A percentile compares a stretch with the other conserved stretches of the same genome.
Evolutionary conservation across 2,113 vertebrate species (phyloP).

Genomic region (Mixornis gularis): DNA sequence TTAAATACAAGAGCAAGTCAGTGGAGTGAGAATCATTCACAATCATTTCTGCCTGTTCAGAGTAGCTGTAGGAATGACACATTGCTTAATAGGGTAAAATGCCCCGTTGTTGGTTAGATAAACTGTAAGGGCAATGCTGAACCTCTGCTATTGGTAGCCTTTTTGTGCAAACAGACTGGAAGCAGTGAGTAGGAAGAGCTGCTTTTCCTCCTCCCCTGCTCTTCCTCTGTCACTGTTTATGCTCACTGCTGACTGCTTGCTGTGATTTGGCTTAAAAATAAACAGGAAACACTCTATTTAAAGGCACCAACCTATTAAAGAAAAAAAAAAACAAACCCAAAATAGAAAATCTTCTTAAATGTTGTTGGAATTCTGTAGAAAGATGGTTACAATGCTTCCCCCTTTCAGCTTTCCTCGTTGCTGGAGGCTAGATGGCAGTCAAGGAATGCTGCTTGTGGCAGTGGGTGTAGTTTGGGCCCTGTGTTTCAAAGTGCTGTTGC

Average conservation of each 20-base stretch:
- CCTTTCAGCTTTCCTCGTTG: neutral
- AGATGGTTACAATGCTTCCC: neutral
- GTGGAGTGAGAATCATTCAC: neutral
- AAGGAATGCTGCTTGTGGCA: neutral
- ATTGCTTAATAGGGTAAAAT: neutral
- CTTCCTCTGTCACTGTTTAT: neutral
- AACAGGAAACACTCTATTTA: neutral
- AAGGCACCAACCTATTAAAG: neutral
- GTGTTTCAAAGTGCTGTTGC: neutral
- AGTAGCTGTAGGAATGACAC: neutral
- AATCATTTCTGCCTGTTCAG: neutral
- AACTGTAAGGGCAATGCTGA: neutral
- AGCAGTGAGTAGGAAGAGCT: neutral
- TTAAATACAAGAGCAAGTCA: neutral
- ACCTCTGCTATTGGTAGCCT: neutral
- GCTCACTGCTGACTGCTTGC: neutral
- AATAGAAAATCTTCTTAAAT: neutral
- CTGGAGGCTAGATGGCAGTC: conserved; percentile 37
- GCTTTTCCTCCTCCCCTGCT: neutral
- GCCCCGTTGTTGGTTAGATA: neutral
- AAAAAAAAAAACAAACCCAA: too few species aligned
- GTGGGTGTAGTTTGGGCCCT: neutral
- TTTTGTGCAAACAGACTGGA: neutral
- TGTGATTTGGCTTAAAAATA: neutral
- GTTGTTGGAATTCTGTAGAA: neutral